phyloP scores from a whole-genome alignment of 2,113 vertebrate genomes.

The Mastomys coucha region DNA sequence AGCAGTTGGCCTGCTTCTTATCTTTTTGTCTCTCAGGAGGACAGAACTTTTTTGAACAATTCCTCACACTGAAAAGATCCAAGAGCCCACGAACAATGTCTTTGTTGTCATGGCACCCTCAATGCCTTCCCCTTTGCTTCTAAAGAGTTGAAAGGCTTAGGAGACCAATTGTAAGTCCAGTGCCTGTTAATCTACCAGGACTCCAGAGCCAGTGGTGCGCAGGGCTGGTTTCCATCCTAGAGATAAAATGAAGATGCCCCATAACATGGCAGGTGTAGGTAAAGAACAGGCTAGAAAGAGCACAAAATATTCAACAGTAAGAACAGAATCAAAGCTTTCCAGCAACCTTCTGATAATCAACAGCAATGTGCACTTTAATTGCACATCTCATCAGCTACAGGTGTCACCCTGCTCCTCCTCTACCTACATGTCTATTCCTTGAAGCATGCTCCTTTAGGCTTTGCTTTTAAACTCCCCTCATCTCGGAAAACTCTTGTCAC shows the following conservation, averaged over 20 bases:
- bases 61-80: conserved; percentile 39
- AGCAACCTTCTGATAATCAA: background rate
- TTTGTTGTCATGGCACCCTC: conserved; percentile 42
- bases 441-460: background rate
- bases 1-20: conserved; percentile 18
- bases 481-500: background rate
- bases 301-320: background rate
- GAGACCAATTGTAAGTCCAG: background rate
- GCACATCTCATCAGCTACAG: background rate
- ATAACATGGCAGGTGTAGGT: background rate
- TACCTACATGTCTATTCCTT: background rate
- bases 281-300: background rate
- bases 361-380: conserved; percentile 9
- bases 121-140: conserved; percentile 55
- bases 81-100: conserved; percentile 30
- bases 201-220: conserved; percentile 5
- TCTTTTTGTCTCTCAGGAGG: conserved; percentile 29
- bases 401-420: background rate
- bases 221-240: conserved; percentile 36
- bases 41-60: conserved; percentile 50
- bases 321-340: conserved; percentile 23
- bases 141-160: conserved; percentile 23
- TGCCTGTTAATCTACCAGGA: background rate
- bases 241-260: conserved; percentile 16
- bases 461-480: background rate